Evolutionary conservation across 2,797 vertebrate species (phyloP).

Genomic region (Cottoperca gobio): DNA sequence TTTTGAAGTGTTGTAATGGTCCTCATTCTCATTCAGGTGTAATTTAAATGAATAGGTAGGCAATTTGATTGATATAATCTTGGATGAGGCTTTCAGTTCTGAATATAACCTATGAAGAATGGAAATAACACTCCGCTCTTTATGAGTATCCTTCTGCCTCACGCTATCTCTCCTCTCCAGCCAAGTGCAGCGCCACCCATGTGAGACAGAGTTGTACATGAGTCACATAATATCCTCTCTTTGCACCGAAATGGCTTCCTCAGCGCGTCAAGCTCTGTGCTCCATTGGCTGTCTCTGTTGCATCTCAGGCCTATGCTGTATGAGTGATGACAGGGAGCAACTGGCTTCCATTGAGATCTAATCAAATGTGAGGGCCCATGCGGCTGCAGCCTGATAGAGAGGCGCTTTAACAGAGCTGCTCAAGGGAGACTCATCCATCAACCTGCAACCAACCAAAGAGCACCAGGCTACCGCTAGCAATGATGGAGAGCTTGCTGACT

Average conservation of each 20-base stretch:
- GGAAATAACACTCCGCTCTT: conserved; percentile 53
- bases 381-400: conserved; percentile 79
- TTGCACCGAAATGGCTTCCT: conserved; percentile 73
- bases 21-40: conserved; percentile 63
- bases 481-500: conserved; percentile 78
- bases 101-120: conserved; percentile 49
- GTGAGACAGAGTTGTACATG: conserved; percentile 68
- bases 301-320: conserved; percentile 63
- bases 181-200: conserved; percentile 62
- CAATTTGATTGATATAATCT: conserved; percentile 72
- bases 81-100: conserved; percentile 48
- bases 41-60: conserved; percentile 67
- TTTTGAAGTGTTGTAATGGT: conserved; percentile 66
- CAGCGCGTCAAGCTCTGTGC: conserved; percentile 58
- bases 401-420: conserved; percentile 81
- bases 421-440: conserved; percentile 84
- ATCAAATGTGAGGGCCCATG: conserved; percentile 83
- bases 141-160: conserved; percentile 32
- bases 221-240: conserved; percentile 73
- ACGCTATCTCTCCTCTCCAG: conserved; percentile 51
- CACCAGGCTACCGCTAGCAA: conserved; percentile 71
- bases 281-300: conserved; percentile 64
- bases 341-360: conserved; percentile 83
- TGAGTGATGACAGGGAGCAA: conserved; percentile 81
- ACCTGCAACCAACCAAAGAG: conserved; percentile 80